Percentiles rank a stretch among this genome's conserved stretches.
Evolutionary conservation across 1,140 invertebrate genomes (phyloP).

Genomic region (Drosophila watanabei): DNA sequence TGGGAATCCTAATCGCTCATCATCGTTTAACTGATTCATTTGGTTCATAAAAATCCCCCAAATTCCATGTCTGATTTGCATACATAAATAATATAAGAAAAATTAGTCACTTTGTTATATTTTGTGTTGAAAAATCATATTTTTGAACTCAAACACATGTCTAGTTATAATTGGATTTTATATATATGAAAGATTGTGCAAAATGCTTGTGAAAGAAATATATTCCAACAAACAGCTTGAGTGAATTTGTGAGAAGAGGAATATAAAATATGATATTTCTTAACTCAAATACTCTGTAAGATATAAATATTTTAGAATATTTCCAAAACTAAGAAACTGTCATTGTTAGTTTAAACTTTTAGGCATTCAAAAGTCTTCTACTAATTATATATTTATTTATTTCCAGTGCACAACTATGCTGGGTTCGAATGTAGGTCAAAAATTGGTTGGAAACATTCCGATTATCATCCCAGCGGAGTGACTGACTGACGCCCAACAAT

Average conservation of each 20-base stretch:
- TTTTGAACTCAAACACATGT: constrained; percentile 6
- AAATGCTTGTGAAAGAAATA: constrained; percentile 9
- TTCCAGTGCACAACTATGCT: constrained; percentile 11
- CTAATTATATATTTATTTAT: constrained; percentile 1
- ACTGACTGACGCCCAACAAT: constrained; percentile 58
- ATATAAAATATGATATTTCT: not conserved
- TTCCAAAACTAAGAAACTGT: not conserved
- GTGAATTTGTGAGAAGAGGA: not conserved
- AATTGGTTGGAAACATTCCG: constrained; percentile 40
- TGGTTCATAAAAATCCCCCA: not conserved
- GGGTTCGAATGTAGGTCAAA: constrained; percentile 71
- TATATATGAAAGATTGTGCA: constrained; percentile 7
- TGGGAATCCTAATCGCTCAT: constrained; percentile 5
- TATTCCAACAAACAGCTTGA: not conserved
- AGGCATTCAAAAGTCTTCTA: too few species aligned
- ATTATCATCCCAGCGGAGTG: constrained; percentile 27
- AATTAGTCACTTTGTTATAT: constrained; percentile 7
- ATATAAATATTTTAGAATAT: not conserved
- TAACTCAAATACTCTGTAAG: not conserved
- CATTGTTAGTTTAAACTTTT: not conserved
- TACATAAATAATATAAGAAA: not conserved
- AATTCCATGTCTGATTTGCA: constrained; percentile 6
- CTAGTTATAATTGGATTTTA: constrained; percentile 16
- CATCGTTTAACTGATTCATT: constrained; percentile 14
- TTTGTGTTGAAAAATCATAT: constrained; percentile 8